Conservation (phyloP, 2,888 invertebrate species). For the Patella caerulea region DNA sequence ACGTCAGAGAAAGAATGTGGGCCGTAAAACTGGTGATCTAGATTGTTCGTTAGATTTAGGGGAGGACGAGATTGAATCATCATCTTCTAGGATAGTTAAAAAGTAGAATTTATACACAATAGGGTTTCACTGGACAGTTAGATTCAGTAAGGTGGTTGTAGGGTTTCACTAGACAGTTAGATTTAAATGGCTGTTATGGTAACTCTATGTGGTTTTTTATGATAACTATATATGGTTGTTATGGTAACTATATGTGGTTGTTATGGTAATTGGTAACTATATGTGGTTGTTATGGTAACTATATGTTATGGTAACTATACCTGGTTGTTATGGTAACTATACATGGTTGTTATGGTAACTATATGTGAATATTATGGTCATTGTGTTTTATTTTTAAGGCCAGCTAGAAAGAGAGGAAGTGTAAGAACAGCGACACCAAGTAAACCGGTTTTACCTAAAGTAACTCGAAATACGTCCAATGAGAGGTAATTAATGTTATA, state of each 20-base stretch:
- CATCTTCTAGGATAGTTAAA: slow-evolving; percentile 37
- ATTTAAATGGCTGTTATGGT: too few relatives aligned
- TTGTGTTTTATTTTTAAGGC: slow-evolving; percentile 35
- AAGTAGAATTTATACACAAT: slow-evolving; percentile 21
- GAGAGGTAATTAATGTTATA: slow-evolving; percentile 15
- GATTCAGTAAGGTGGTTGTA: too few relatives aligned
- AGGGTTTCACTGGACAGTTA: too few relatives aligned
- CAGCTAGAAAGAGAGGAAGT: slow-evolving; percentile 46
- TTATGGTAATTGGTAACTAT: too few relatives aligned
- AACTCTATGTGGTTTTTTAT: too few relatives aligned
- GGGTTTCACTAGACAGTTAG: too few relatives aligned
- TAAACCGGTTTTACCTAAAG: slow-evolving; percentile 59
- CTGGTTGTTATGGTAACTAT: too few relatives aligned
- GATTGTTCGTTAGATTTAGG: slow-evolving; percentile 54
- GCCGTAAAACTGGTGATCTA: slow-evolving; percentile 33
- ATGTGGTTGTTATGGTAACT: background rate
- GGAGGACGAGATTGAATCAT: slow-evolving; percentile 41
- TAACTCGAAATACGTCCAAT: slow-evolving; percentile 40
- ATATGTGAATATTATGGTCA: too few relatives aligned
- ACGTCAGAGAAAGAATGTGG: slow-evolving; percentile 17
- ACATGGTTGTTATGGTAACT: too few relatives aligned
- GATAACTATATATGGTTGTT: too few relatives aligned
- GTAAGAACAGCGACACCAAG: slow-evolving; percentile 58
- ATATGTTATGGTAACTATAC: too few relatives aligned
- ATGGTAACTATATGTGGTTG: too few relatives aligned